Base-by-base conservation (phyloP, 2,113 vertebrate species). In the Rhodinocichla rosea region DNA sequence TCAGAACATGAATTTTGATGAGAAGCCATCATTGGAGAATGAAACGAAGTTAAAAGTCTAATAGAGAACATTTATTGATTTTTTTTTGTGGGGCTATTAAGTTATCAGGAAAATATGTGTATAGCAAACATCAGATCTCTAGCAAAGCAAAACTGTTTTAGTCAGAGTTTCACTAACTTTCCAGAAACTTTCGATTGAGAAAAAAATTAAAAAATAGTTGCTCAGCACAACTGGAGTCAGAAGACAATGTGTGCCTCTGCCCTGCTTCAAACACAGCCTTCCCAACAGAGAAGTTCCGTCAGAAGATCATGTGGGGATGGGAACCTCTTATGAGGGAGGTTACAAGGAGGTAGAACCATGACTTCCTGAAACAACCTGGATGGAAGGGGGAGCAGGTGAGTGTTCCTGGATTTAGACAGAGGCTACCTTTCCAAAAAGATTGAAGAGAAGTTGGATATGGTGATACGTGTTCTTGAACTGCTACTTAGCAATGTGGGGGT, bases 131-230 rank as follows among this genome's bases (percentile, higher is more conserved):
- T 42, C 2, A 3, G 11, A 4, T 42, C 39, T 39, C 53, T 10
- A 62, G 37, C 28, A 37, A 64, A 88, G 15, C 13, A 69, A 82
- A 95, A 33, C 9, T 71, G 4, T 37, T 76, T 60, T 9, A 20
- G 9, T 77, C 47, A 52, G 30, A 75, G 19, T 65, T 94, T 79
- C 40, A 44, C 21, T 62, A 68, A 42, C n/a, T 79, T 90, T 63
- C 30, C 52, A 63, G 35, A 63, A 6, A 55, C 6, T 64, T 55
- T 14, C 11, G 71, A 56, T 15, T 22, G 8, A 77, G 63, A 60
- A 65, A 45, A 21, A 28, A 47, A 1, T 10, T 44, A 11, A 4
- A 44, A 68, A 83, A 33, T 2, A 40, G 11, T 6, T 2, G 0
- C 15, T 78, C 13, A 42, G 47, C 39, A 85, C 49, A 90, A 13